These are phyloP conservation scores for Anoplopoma fimbria DNA, from an alignment of 2,113 vertebrate species.

Conservation along the genomic window DNA sequence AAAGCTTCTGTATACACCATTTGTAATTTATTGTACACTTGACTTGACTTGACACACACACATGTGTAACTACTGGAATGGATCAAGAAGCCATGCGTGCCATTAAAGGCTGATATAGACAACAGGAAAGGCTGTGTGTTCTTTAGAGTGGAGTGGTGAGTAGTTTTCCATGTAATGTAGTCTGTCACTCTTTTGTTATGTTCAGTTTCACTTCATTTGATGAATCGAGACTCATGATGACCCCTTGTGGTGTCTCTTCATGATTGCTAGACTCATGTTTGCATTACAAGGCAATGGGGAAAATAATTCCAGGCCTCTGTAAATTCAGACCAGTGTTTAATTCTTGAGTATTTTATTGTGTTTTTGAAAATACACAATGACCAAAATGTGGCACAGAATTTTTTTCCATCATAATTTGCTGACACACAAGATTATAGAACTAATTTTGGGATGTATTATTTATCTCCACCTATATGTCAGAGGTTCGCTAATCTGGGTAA, in stretches of 20 bases:
- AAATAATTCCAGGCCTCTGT: neutral
- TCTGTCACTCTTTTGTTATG: neutral
- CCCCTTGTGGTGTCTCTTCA: conserved; percentile 55
- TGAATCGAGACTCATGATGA: conserved; percentile 40
- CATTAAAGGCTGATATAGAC: conserved; percentile 24
- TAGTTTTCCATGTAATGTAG: conserved; percentile 7
- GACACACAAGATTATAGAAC: neutral
- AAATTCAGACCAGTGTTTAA: neutral
- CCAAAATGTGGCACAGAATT: neutral
- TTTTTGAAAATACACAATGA: neutral
- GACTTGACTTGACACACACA: conserved; percentile 36
- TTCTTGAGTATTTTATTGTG: neutral
- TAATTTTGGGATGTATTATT: neutral
- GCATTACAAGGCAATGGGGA: neutral
- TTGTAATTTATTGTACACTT: conserved; percentile 62
- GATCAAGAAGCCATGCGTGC: conserved; percentile 47
- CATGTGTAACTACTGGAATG: conserved; percentile 44
- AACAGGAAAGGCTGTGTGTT: neutral
- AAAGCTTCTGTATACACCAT: conserved; percentile 64
- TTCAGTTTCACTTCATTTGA: conserved; percentile 11
- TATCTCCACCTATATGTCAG: neutral
- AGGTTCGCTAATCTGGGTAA: too few relatives aligned
- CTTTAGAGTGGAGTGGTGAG: neutral
- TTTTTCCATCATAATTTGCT: neutral
- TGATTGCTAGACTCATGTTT: neutral